These are phyloP conservation scores for Nipponia nippon DNA, from an alignment of 2,113 vertebrate genomes.

Conservation along the genomic window DNA sequence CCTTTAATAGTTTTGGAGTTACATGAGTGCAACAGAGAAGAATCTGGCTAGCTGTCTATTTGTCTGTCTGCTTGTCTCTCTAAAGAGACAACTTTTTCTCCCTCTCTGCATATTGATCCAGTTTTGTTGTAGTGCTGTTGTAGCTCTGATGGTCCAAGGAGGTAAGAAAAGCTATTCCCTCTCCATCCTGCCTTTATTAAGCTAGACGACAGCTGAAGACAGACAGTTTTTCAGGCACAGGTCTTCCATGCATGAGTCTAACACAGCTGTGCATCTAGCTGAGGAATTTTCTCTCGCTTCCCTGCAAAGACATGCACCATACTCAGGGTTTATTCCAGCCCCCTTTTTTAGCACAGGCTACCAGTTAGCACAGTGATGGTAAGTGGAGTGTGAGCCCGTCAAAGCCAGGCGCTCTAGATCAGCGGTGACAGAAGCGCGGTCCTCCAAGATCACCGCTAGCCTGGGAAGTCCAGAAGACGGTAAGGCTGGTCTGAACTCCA, in stretches of 20 bases:
- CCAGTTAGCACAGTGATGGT: neutral
- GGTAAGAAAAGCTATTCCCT: neutral
- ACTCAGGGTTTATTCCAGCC: neutral
- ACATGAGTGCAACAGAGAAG: neutral
- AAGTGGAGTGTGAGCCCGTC: neutral
- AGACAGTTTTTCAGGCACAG: neutral
- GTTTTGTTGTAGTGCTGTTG: neutral
- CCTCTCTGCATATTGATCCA: neutral
- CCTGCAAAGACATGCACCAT: neutral
- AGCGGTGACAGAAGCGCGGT: fast-evolving
- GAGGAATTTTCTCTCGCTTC: neutral
- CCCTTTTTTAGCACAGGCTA: neutral
- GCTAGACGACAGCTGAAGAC: constrained; percentile 11
- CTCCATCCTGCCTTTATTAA: neutral
- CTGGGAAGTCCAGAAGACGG: neutral
- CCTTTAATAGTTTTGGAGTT: constrained; percentile 6
- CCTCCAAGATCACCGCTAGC: neutral
- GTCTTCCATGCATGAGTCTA: neutral
- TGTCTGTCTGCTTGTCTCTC: constrained; percentile 36
- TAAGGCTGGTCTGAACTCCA: neutral
- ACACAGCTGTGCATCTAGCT: neutral
- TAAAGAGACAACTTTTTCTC: neutral
- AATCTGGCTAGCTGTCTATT: constrained; percentile 21
- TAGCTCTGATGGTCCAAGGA: neutral
- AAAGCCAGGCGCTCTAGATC: neutral